Evolutionary conservation across 2,888 invertebrate genomes (phyloP).

Genomic region (Azorinus chamasolen): DNA sequence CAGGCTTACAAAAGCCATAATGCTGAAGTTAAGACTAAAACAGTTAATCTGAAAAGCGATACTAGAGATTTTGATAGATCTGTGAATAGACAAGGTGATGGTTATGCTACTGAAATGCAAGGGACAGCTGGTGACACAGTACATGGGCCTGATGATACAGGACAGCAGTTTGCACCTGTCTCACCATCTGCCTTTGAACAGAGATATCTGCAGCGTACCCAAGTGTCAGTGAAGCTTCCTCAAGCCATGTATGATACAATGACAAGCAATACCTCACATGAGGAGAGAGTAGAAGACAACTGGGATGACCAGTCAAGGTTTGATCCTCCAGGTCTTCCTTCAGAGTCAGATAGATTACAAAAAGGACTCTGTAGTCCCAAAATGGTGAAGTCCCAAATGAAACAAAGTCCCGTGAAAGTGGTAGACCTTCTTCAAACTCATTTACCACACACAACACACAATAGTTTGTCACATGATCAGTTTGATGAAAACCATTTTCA

Average conservation of each 20-base stretch:
- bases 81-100: constrained; percentile 46
- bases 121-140: neutral
- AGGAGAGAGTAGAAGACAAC: constrained; percentile 8
- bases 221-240: constrained; percentile 61
- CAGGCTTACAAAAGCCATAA: neutral
- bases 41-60: too few relatives aligned
- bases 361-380: too few relatives aligned
- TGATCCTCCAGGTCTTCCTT: constrained; percentile 15
- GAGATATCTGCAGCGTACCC: constrained; percentile 48
- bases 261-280: constrained; percentile 25
- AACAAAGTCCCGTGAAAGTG: too few relatives aligned
- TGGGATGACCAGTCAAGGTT: neutral
- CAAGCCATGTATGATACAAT: constrained; percentile 61
- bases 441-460: too few relatives aligned
- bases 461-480: too few relatives aligned
- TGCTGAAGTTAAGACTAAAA: too few relatives aligned
- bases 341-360: neutral
- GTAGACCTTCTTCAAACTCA: too few relatives aligned
- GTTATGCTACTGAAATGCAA: constrained; percentile 18
- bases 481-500: too few relatives aligned
- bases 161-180: constrained; percentile 21
- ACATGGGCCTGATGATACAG: neutral
- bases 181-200: constrained; percentile 38
- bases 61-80: too few relatives aligned
- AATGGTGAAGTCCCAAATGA: too few relatives aligned